Evolutionary conservation across 1,140 invertebrate species (phyloP), one percentile per base, ranked within the genome.

Genomic region (Anoplolepis gracilipes): DNA sequence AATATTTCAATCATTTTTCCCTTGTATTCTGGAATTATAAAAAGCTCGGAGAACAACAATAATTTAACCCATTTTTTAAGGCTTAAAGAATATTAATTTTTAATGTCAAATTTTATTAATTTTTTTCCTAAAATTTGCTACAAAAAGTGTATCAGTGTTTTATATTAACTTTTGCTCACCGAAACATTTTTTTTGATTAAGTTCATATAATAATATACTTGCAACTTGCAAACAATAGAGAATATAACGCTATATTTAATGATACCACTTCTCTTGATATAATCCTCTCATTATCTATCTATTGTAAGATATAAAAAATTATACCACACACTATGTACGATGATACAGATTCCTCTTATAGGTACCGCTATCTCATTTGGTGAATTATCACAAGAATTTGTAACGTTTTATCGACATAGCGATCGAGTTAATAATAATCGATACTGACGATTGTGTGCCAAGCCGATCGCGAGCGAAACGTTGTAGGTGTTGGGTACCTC

Each of bases 401-500:
- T 84, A 59, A 59, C 53, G 77, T 84, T 49, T 86, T 79, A 86
- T 89, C 67, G 61, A 6, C 28, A 49, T 36, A 65, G 57, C 67
- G 75, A 87, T 88, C 79, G 42, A 67, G 73, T 72, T 87, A 89
- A 89, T 84, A 87, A 81, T 81, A 81, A 79, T 62, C 67, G 61
- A 85, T 85, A 78, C 73, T 46, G 84, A 73, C 36, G 62, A 84
- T 65, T 57, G n/a, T n/a, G n/a, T n/a, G 64, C 10, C 64, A 57
- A 70, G 72, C 59, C 49, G 84, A 85, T 46, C 28, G 88, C 59
- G 55, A 62, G 69, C 55, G 69, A 65, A 46, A 46, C n/a, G 22
- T 75, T 65, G 87, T 90, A 72, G 90, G 89, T 72, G 90, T 88
- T 22, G 70, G 72, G 78, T 75, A 85, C 90, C 79, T 91, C 88